Evolutionary conservation across 2,797 vertebrate genomes (phyloP).

Genomic region (Eidolon dupreanum): DNA sequence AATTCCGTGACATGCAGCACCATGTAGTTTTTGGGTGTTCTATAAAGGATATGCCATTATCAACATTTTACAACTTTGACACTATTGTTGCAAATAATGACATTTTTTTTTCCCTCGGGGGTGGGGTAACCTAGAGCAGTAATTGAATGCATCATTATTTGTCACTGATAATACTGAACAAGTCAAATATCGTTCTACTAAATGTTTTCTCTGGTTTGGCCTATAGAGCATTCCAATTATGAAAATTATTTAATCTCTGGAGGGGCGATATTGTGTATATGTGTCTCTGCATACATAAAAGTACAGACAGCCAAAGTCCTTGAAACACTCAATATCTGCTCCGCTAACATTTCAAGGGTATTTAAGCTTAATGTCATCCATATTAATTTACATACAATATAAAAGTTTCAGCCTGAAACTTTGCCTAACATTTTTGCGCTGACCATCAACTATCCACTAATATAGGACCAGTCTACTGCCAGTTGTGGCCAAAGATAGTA

Average conservation of each 20-base stretch:
- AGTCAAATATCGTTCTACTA: conserved; percentile 52
- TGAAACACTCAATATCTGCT: conserved; percentile 51
- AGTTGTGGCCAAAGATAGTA: neutral
- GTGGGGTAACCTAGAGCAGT: neutral
- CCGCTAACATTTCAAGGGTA: conserved; percentile 53
- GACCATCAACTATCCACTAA: neutral
- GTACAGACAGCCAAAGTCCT: conserved; percentile 25
- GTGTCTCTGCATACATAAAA: conserved; percentile 51
- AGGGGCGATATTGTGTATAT: conserved; percentile 25
- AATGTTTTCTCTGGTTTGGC: conserved; percentile 1
- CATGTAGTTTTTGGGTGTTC: neutral
- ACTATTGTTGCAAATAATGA: neutral
- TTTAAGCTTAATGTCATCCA: conserved; percentile 56
- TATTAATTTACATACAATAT: conserved; percentile 31
- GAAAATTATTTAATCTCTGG: conserved; percentile 60
- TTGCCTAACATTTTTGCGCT: conserved; percentile 36
- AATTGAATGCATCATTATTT: conserved; percentile 27
- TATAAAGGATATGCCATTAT: neutral
- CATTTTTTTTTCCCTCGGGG: neutral
- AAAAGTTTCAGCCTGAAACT: conserved; percentile 43
- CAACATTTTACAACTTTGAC: neutral
- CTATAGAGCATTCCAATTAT: conserved; percentile 63
- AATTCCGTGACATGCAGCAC: neutral
- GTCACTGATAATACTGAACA: conserved; percentile 22
- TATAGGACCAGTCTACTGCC: neutral